phyloP scores from a whole-genome alignment of 2,113 vertebrate genomes.

The Cyprinodon brontotheroides region DNA sequence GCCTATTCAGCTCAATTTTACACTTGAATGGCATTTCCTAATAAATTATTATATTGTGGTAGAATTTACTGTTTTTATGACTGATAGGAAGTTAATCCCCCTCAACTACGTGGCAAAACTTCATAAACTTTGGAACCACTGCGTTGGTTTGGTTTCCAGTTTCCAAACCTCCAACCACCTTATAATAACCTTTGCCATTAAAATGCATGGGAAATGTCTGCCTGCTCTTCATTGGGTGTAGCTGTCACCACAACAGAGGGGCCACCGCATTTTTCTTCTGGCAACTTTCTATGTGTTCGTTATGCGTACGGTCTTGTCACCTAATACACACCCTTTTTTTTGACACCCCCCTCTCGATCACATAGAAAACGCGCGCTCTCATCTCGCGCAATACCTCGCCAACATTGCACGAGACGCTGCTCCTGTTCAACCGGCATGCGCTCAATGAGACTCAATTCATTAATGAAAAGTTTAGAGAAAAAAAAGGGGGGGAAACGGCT shows the following conservation, averaged over 20 bases:
- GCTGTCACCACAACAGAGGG: slow-evolving; percentile 56
- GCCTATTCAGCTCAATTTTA: too few species aligned
- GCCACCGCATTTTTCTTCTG: slow-evolving; percentile 37
- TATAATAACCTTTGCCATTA: slow-evolving; percentile 46
- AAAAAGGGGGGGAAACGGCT: slow-evolving; percentile 7
- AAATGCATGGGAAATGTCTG: slow-evolving; percentile 41
- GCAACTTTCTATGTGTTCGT: slow-evolving; percentile 49
- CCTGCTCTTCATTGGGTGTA: slow-evolving; percentile 41
- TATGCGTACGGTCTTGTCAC: slow-evolving; percentile 30
- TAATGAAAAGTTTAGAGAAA: slow-evolving; percentile 18
- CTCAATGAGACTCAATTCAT: slow-evolving; percentile 14
- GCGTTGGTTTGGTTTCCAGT: slow-evolving; percentile 18
- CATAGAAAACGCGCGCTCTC: slow-evolving; percentile 35
- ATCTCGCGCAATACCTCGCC: slow-evolving; percentile 57
- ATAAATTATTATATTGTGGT: not conserved
- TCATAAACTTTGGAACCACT: not conserved
- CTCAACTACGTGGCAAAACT: slow-evolving; percentile 44
- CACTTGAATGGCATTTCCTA: too few species aligned
- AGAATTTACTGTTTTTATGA: not conserved
- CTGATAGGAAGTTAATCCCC: slow-evolving; percentile 15
- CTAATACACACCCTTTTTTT: not conserved
- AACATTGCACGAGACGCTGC: slow-evolving; percentile 63
- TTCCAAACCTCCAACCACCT: slow-evolving; percentile 17
- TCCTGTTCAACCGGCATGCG: not conserved
- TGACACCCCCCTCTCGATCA: not conserved